Percentiles rank a stretch among this genome's conserved stretches.
Conservation (phyloP, 2,113 vertebrate species). For the Panthera leo region DNA sequence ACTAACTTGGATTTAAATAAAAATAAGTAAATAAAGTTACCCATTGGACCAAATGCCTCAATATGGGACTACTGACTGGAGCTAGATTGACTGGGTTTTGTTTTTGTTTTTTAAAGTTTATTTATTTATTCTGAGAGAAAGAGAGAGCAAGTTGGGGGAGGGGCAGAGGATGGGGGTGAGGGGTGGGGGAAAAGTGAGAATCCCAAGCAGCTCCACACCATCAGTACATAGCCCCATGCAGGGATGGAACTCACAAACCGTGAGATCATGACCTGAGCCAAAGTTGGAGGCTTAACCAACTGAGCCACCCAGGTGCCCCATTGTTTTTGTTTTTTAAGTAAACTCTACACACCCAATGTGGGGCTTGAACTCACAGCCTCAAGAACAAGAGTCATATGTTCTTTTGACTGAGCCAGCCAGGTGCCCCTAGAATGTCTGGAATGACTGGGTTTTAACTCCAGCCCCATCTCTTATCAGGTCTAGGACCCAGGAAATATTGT, state of each 20-base stretch:
- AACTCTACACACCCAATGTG: neutral
- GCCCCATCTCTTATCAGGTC: neutral
- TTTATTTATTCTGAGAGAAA: no score
- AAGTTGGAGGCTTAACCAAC: no score
- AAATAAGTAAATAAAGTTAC: neutral
- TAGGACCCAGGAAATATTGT: neutral
- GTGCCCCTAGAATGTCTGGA: neutral
- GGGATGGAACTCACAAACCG: no score
- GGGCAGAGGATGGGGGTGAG: no score
- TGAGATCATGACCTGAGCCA: no score
- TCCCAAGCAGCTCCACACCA: no score
- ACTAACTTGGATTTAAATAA: no score
- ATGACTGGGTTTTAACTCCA: neutral
- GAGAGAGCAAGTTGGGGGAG: no score
- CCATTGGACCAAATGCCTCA: neutral
- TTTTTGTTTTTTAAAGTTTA: neutral
- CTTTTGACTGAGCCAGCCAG: neutral
- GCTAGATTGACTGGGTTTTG: neutral
- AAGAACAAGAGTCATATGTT: neutral
- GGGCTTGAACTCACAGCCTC: neutral
- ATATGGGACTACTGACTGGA: neutral
- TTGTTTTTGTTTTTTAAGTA: neutral
- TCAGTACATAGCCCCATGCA: no score
- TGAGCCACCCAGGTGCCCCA: no score
- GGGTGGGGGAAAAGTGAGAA: no score